Conservation (phyloP, 2,797 vertebrate species). For the Alcedo atthis region DNA sequence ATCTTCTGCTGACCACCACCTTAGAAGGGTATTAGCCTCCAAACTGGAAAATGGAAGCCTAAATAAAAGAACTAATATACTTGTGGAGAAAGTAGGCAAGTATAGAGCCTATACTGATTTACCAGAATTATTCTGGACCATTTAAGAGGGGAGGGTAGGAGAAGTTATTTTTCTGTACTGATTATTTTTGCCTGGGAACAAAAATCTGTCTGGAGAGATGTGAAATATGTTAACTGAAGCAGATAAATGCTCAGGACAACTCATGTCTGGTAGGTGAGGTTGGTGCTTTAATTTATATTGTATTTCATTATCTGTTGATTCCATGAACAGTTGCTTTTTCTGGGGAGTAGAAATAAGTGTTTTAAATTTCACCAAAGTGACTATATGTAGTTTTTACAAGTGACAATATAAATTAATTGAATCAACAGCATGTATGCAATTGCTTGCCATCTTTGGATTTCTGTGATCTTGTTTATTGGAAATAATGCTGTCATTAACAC, state of each 20-base stretch:
- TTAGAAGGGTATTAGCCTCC: not conserved
- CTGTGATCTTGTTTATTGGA: not conserved
- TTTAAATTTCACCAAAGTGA: not conserved
- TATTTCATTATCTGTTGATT: not conserved
- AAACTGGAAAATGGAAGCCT: not conserved
- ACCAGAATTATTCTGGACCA: no score
- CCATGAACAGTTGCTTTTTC: not conserved
- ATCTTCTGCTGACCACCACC: not conserved
- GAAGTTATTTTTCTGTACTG: not conserved
- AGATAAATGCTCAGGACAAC: not conserved
- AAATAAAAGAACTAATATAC: not conserved
- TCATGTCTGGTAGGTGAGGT: not conserved
- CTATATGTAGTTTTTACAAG: not conserved
- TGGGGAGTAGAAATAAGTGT: not conserved
- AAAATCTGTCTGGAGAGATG: not conserved
- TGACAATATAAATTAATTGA: not conserved
- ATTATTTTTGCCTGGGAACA: not conserved
- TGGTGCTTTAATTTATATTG: rapidly evolving
- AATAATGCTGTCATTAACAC: not conserved
- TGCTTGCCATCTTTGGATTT: not conserved
- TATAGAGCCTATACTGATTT: not conserved
- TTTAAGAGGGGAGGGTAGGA: not conserved
- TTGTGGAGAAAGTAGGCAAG: not conserved
- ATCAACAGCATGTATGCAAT: not conserved
- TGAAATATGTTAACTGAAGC: not conserved